These are phyloP conservation scores for Cyprinodon variegatus DNA, from an alignment of 2,113 vertebrate species.

Conservation along the genomic window DNA sequence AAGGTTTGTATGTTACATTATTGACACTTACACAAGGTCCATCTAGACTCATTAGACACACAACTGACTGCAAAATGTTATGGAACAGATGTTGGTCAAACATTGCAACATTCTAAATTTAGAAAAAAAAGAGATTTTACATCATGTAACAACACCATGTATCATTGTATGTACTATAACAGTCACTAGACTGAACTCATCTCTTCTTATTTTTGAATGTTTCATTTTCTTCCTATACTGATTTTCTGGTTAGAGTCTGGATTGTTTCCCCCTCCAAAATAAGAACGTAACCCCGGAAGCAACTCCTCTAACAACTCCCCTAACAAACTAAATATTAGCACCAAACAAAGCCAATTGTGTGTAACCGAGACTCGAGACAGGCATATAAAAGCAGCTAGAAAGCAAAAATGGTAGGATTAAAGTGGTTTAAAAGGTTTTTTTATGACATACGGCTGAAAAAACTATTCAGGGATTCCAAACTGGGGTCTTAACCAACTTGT, in stretches of 20 bases:
- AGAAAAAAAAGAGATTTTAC: neutral
- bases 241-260: constrained; percentile 54
- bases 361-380: constrained; percentile 61
- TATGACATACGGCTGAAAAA: constrained; percentile 68
- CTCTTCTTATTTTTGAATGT: constrained; percentile 56
- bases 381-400: constrained; percentile 63
- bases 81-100: too few species aligned
- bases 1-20: too few species aligned
- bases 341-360: constrained; percentile 59
- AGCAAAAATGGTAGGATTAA: constrained; percentile 30
- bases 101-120: too few species aligned
- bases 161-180: neutral
- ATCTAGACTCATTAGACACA: too few species aligned
- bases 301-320: constrained; percentile 65
- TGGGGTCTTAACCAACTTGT: constrained; percentile 24
- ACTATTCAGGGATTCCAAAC: constrained; percentile 44
- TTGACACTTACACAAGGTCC: too few species aligned
- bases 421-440: constrained; percentile 62
- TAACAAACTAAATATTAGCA: constrained; percentile 64
- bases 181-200: constrained; percentile 16
- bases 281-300: constrained; percentile 57
- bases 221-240: constrained; percentile 66
- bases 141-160: too few species aligned
- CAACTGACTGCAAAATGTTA: too few species aligned
- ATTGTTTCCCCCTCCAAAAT: constrained; percentile 52